Evolutionary conservation across 1,140 invertebrate genomes (phyloP), one percentile per base, ranked within the genome.

Genomic region (Magallana gigas): DNA sequence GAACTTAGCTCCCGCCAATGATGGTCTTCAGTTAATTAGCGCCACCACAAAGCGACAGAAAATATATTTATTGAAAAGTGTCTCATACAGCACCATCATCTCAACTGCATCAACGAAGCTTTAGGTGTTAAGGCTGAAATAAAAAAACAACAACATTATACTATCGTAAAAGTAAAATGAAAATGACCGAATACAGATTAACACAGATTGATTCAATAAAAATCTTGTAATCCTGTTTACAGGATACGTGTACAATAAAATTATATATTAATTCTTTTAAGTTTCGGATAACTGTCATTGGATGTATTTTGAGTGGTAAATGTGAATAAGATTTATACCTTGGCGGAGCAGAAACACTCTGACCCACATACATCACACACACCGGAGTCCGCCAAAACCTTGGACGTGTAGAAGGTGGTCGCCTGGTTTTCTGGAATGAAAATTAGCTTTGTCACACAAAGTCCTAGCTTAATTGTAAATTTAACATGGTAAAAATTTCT

Each of bases 361-460:
- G 59, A 76, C 3, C 86, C 86, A 88, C 88, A 88, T 8, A 88
- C 88, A 76, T 88, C 88, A 84, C 88, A 88, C 11, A 88, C 64
- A 8, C 59, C 60, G 0, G 88, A 86, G 12, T 83, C 56, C 18
- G 85, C 80, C 29, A 88, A 84, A 36, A 84, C 23, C 76, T 56
- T 16, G 48, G 88, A 88, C 60, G 57, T 23, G 62, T 88, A 88
- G 71, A 88, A 88, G 14, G 80, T 80, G 5, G 88, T 88, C n/a
- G 81, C 76, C 80, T 88, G 88, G 14, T 86, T 86, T 84, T 84
- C 88, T 88, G 80, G 60, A 84, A 68, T 23, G 23, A 23, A 23
- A 23, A 23, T 23, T 23, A 23, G 23, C 23, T 23, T 23, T 23
- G 23, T 23, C 23, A 23, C 23, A 23, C 23, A 23, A 23, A 23